Conservation (phyloP, 2,113 vertebrate species). For the Albula glossodonta region DNA sequence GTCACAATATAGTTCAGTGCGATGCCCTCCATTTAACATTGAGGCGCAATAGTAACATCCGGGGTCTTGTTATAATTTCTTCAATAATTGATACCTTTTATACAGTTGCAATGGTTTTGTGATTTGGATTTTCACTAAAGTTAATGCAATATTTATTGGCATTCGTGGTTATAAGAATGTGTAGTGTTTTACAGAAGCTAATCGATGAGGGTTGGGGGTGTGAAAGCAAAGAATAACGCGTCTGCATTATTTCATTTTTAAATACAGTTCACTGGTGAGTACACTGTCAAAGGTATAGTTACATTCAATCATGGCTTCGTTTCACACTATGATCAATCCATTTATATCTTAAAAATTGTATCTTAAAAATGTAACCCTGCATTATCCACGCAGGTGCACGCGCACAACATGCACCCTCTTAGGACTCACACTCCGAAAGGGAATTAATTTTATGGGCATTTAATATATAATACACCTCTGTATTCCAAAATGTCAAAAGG, state of each 20-base stretch:
- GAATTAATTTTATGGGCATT: constrained; percentile 5
- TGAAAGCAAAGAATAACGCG: constrained; percentile 11
- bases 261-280: constrained; percentile 1
- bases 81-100: constrained; percentile 15
- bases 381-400: not conserved
- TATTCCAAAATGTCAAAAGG: constrained; percentile 2
- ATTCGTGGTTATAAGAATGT: constrained; percentile 81
- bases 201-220: constrained; percentile 66
- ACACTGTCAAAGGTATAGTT: not conserved
- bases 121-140: constrained; percentile 38
- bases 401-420: not conserved
- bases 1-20: constrained; percentile 60
- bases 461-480: not conserved
- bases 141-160: constrained; percentile 88
- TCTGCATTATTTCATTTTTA: not conserved
- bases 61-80: not conserved
- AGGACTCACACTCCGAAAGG: not conserved
- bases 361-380: not conserved
- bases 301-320: not conserved
- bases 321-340: not conserved
- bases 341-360: not conserved
- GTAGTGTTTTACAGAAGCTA: constrained; percentile 74
- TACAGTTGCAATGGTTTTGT: constrained; percentile 40
- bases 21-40: constrained; percentile 35
- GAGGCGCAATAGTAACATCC: not conserved